Conservation (phyloP, 2,888 invertebrate genomes). For the Apamea sordens region DNA sequence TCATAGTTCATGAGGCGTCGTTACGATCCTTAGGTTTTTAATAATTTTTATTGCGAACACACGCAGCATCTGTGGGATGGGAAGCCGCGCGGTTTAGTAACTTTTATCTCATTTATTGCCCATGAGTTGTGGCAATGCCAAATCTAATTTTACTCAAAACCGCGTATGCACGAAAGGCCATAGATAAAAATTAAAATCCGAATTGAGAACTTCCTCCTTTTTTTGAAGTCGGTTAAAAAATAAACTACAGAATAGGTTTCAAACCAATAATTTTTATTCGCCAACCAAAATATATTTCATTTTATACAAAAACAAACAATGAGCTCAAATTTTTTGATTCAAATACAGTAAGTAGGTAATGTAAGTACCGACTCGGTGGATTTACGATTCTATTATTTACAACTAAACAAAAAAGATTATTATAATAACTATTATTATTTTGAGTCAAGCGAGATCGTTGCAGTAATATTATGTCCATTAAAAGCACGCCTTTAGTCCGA, state of each 20-base stretch:
- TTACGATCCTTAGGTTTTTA: too few species aligned
- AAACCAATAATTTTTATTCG: conserved; percentile 59
- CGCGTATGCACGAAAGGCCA: too few species aligned
- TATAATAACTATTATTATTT: conserved; percentile 55
- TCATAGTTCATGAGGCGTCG: too few species aligned
- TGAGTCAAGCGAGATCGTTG: conserved; percentile 72
- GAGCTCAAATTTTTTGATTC: conserved; percentile 34
- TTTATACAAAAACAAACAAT: conserved; percentile 51
- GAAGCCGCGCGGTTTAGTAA: background rate
- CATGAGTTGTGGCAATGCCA: background rate
- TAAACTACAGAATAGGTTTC: conserved; percentile 33
- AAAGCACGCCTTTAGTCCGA: conserved; percentile 7
- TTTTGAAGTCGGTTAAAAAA: background rate
- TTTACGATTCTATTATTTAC: conserved; percentile 63
- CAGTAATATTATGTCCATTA: conserved; percentile 44
- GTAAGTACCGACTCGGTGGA: conserved; percentile 67
- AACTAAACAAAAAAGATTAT: conserved; percentile 40
- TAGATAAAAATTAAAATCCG: too few species aligned
- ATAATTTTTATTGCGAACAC: too few species aligned
- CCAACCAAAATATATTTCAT: conserved; percentile 52
- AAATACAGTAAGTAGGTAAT: conserved; percentile 36
- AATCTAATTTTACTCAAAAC: background rate
- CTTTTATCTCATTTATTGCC: background rate
- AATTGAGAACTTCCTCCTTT: too few species aligned
- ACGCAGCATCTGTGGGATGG: background rate